A percentile compares a stretch with the other conserved stretches of the same genome.
Evolutionary conservation across 2,797 vertebrate species (phyloP).

Genomic region (Anguilla megastoma): DNA sequence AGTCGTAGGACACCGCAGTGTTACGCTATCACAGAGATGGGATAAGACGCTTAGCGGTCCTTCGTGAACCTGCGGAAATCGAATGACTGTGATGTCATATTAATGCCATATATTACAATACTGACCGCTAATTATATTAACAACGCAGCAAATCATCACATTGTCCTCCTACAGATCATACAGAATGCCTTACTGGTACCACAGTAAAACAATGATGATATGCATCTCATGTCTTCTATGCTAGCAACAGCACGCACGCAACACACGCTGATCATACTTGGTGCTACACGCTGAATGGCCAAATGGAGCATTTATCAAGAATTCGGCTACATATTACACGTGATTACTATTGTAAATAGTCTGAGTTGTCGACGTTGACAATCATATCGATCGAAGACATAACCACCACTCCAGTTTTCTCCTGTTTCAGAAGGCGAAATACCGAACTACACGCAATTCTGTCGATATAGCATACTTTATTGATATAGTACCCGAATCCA

Average conservation of each 20-base stretch:
- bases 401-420: background rate
- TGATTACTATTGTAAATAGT: background rate
- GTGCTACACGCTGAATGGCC: background rate
- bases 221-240: background rate
- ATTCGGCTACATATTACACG: background rate
- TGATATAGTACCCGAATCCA: background rate
- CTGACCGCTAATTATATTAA: background rate
- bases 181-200: conserved; percentile 8
- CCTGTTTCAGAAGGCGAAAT: background rate
- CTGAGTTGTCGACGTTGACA: background rate
- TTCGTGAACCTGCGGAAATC: background rate
- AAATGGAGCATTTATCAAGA: background rate
- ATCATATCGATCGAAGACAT: background rate
- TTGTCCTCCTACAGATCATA: background rate
- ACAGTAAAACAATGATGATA: background rate
- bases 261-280: background rate
- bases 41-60: background rate
- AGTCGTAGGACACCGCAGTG: conserved; percentile 13
- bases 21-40: conserved; percentile 2
- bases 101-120: background rate
- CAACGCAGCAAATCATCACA: background rate
- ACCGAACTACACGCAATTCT: background rate
- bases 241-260: background rate
- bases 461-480: background rate
- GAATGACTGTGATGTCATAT: background rate